Evolutionary conservation across 2,888 invertebrate species (phyloP), one percentile per base, ranked within the genome.

Genomic region (Therioaphis trifolii): DNA sequence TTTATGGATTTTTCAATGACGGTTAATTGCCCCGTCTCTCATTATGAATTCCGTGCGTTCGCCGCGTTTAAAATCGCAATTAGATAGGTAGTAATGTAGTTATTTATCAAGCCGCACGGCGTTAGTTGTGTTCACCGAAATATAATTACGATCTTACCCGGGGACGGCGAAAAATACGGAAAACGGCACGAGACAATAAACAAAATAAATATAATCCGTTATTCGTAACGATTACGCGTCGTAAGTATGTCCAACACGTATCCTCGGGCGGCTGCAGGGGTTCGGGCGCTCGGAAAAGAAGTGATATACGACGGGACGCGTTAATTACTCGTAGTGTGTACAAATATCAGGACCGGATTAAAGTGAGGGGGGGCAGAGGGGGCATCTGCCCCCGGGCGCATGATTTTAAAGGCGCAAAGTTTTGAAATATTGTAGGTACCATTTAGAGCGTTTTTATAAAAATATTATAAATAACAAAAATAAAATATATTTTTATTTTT

Each of bases 261-360:
- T 29, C 49, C 49, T n/a, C 49, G 49, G 49, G 29, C 49, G 29
- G n/a, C n/a, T n/a, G n/a, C n/a, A n/a, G n/a, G n/a, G n/a, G 52
- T 52, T 52, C 52, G n/a, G 14, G 46, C 21, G 12, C 49, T 49
- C 29, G 29, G 29, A 72, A 72, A 72, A 72, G n/a, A 72, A 29
- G 72, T 29, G 27, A n/a, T n/a, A n/a, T n/a, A n/a, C n/a, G n/a
- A n/a, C n/a, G 29, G 72, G 29, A 11, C 72, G 29, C 49, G 49
- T 49, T 72, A 72, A 72, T 52, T 52, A 52, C 72, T 72, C 52
- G 49, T 49, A 72, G 72, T 29, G n/a, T 72, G 52, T n/a, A n/a
- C n/a, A n/a, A n/a, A n/a, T n/a, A n/a, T n/a, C n/a, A n/a, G n/a
- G n/a, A n/a, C n/a, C n/a, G n/a, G n/a, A n/a, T 52, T 29, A 72